Percentiles rank a stretch among this genome's conserved stretches.
These are phyloP conservation scores for Trissonchulus latispiculum DNA, from an alignment of 2,888 invertebrate genomes.

Conservation along the genomic window DNA sequence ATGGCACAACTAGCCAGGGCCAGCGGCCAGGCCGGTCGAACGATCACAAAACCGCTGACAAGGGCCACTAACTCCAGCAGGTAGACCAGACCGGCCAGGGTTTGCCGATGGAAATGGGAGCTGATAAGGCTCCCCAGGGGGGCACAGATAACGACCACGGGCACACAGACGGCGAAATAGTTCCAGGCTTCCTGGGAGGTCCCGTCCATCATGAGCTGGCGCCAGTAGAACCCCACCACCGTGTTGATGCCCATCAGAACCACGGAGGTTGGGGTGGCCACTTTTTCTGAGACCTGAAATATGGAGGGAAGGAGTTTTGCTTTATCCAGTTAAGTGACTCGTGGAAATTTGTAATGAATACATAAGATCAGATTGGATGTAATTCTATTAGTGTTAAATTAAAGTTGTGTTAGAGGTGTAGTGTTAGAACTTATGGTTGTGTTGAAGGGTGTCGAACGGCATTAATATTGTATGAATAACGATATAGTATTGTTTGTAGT, in stretches of 20 bases:
- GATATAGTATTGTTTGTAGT: too few relatives aligned
- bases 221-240: conserved; percentile 36
- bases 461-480: too few relatives aligned
- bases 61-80: conserved; percentile 28
- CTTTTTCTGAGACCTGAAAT: too few relatives aligned
- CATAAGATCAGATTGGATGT: too few relatives aligned
- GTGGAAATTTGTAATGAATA: too few relatives aligned
- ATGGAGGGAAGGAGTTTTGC: too few relatives aligned
- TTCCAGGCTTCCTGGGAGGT: conserved; percentile 32
- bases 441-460: too few relatives aligned
- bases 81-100: conserved; percentile 33
- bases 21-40: conserved; percentile 24
- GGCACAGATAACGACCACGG: conserved; percentile 31
- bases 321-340: too few relatives aligned
- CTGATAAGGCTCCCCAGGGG: conserved; percentile 33
- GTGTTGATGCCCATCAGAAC: conserved; percentile 40
- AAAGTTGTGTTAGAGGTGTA: too few relatives aligned
- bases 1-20: background rate
- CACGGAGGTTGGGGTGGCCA: conserved; percentile 42
- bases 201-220: conserved; percentile 28
- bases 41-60: conserved; percentile 26
- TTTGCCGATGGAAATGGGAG: too few relatives aligned
- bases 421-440: too few relatives aligned
- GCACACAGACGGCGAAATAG: conserved; percentile 30
- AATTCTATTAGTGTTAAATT: too few relatives aligned